These are phyloP conservation scores for Cossypha niveicapilla DNA, from an alignment of 2,797 vertebrate species.

Conservation along the genomic window DNA sequence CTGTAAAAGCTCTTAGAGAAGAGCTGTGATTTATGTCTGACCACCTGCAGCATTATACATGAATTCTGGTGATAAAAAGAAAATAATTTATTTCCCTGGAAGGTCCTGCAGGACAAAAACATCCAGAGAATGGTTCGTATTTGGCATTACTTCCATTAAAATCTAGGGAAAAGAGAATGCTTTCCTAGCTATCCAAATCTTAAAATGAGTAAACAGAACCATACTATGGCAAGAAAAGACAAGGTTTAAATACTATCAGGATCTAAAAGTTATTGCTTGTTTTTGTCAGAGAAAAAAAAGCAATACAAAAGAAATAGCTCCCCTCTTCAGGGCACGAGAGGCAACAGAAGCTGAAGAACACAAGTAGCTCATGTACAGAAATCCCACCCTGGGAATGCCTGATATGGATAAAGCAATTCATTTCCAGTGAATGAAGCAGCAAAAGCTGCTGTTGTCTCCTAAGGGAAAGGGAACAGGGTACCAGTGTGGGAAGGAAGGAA, in stretches of 20 bases:
- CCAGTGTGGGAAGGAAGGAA: rapidly evolving
- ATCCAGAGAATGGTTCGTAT: not conserved
- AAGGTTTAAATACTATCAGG: not conserved
- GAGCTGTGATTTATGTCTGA: not conserved
- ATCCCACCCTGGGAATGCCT: not conserved
- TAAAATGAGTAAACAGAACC: not conserved
- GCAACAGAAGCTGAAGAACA: not conserved
- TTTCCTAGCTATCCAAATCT: not conserved
- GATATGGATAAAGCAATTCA: not conserved
- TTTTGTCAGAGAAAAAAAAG: not conserved
- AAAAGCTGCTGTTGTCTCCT: not conserved
- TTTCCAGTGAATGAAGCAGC: not conserved
- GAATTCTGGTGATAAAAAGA: not conserved
- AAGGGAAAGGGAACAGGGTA: not conserved
- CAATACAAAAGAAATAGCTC: not conserved
- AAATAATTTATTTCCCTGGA: not conserved
- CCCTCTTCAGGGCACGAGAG: not conserved
- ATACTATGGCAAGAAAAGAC: not conserved
- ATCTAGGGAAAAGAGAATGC: not conserved
- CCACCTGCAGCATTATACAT: not conserved
- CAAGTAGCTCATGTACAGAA: not conserved
- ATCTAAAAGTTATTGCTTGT: not conserved
- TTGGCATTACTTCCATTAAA: not conserved
- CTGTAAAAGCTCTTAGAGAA: not conserved
- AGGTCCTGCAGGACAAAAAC: not conserved